Base-by-base conservation (phyloP, 2,113 vertebrate genomes). In the Ictalurus punctatus region DNA sequence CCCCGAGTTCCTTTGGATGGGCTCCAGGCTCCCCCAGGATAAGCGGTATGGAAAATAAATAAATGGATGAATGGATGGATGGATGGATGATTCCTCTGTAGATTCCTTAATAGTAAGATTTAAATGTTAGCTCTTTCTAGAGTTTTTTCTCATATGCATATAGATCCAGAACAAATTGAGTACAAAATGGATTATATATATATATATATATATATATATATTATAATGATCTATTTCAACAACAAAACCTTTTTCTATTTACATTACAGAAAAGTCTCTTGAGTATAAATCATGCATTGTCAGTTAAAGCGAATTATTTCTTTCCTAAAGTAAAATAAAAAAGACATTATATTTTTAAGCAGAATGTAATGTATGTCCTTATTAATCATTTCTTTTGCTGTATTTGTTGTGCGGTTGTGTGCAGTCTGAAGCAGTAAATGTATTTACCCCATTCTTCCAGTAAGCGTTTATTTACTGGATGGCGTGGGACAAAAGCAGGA, bases 391-490 rank as follows among this genome's bases (percentile, higher is more conserved):
- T 12, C 9, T 30, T 86, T 27, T 61, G 74, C 74, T 86, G 34
- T 71, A 23, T 8, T 48, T 78, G 9, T 61, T 86, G 56, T 78
- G 73, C 25, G 16, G 4, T 61, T 79, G 4, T 13, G 12, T 34
- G 59, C 59, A 86, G 3, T 79, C 59, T 86, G 71, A 79, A 54
- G 17, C 44, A 37, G 79, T 52, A 30, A 67, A 67, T n/a, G 17
- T 25, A 48, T 78, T 86, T 86, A 19, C 34, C 13, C 27, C 7
- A 12, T 76, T 86, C 85, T 44, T 73, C 71, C 74, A 81, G 74
- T 34, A 65, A 69, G 40, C 4, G 17, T 81, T 78, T 87, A 67
- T 81, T 81, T 81, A 67, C n/a, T 81, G 44, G 34, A 61, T 86
- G n/a, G 83, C 54, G 19, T 52, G 17, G 58, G 17, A 63, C 58